Base-by-base conservation (phyloP, 2,113 vertebrate species). In the Sinocyclocheilus anophthalmus region DNA sequence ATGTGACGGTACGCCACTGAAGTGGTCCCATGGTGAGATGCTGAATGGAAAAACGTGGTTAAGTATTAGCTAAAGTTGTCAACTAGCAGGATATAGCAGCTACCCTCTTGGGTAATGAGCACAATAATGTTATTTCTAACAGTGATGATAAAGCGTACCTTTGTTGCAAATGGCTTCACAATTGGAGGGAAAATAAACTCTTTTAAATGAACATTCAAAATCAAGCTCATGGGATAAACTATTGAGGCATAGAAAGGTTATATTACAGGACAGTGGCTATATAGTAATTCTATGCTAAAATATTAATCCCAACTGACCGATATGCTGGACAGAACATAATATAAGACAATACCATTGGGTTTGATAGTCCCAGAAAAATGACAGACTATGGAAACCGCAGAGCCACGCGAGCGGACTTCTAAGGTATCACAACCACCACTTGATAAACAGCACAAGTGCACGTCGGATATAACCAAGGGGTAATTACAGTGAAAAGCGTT, bases 21-120 rank as follows among this genome's bases (percentile, higher is more conserved):
- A 79, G 76, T 79, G 10, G 76, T 55, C 76, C 76, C 53, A 20
- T 33, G 76, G 53, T 22, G 4, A 57, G 18, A 33, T 30, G 75
- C 24, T 53, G 18, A 77, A 77, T 18, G 48, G 48, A 37, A 79
- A 59, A 79, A 37, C 16, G 1, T 57, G 10, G 53, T 78, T 78
- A 57, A 59, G 76, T 59, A 57, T 79, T 39, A 37, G 53, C 30
- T 59, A 6, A 79, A 79, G 42, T n/a, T 79, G 30, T 78, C 53
- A 57, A 37, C 53, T 78, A 55, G 14, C 30, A 55, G 30, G 22
- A 57, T 57, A 78, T 57, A 42, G 53, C 14, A 33, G 26, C 57
- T 12, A 11, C 5, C 53, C 53, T 13, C 53, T 22, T 79, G 53
- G 76, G 53, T 79, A 20, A 59, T 37, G 1, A 39, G 10, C 10